Conservation (phyloP, 2,113 vertebrate species). For the Rhinoptilus africanus region DNA sequence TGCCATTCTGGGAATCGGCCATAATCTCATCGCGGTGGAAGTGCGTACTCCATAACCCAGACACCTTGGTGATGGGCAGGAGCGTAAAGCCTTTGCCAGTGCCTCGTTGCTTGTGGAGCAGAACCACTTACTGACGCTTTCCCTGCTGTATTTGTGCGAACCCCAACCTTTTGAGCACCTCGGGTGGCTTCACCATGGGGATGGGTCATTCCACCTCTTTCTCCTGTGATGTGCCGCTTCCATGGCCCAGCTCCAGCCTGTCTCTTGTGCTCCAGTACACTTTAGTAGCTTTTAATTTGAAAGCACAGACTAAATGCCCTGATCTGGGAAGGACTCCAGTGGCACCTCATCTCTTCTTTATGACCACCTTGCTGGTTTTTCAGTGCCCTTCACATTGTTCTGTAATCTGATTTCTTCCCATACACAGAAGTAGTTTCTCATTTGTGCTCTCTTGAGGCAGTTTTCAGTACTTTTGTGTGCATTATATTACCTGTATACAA, state of each 20-base stretch:
- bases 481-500: background rate
- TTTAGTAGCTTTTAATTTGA: background rate
- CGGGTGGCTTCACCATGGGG: fast-evolving
- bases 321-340: background rate
- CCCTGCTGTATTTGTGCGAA: background rate
- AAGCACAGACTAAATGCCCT: too few species aligned
- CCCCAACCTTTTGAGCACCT: background rate
- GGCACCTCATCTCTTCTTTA: background rate
- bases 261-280: background rate
- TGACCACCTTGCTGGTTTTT: background rate
- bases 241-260: fast-evolving
- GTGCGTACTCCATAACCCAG: background rate
- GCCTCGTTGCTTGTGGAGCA: background rate
- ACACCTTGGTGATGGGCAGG: background rate
- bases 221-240: background rate
- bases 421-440: background rate
- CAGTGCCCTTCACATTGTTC: background rate
- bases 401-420: background rate
- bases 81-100: background rate
- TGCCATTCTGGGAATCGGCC: background rate
- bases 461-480: background rate
- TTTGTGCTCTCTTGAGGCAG: too few species aligned
- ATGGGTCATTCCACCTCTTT: background rate
- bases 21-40: background rate
- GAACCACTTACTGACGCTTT: fast-evolving